Evolutionary conservation across 2,113 vertebrate species (phyloP).

Genomic region (Petaurus breviceps): DNA sequence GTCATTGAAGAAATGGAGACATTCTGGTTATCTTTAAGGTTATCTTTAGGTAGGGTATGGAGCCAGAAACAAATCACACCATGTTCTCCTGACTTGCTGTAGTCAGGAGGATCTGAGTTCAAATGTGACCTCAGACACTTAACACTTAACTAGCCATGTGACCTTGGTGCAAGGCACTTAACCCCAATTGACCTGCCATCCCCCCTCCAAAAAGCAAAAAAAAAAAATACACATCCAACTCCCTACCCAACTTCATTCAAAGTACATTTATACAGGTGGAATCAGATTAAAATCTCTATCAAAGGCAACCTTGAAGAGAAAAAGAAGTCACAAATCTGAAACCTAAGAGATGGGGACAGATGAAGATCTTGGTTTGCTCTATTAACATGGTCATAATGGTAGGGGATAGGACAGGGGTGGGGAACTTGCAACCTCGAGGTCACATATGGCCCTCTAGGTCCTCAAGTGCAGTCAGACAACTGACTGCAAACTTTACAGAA

Average conservation of each 20-base stretch:
- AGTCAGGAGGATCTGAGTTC: no score
- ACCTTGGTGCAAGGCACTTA: no score
- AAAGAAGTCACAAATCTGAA: constrained; percentile 4
- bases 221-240: not conserved
- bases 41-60: not conserved
- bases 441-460: no score
- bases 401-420: not conserved
- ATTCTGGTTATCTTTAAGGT: not conserved
- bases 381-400: not conserved
- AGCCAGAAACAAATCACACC: not conserved
- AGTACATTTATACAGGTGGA: not conserved
- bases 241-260: not conserved
- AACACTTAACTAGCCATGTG: no score
- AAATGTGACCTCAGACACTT: no score
- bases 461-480: no score
- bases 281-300: constrained; percentile 32
- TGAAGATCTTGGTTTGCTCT: not conserved
- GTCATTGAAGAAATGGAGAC: constrained; percentile 14
- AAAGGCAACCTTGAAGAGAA: not conserved
- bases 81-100: not conserved
- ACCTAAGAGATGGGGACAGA: not conserved
- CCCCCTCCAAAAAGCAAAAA: no score
- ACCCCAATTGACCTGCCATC: no score
- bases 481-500: no score
- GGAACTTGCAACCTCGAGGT: no score